phyloP scores from a whole-genome alignment of 2,888 invertebrate genomes.

The Pyrgus malvae region DNA sequence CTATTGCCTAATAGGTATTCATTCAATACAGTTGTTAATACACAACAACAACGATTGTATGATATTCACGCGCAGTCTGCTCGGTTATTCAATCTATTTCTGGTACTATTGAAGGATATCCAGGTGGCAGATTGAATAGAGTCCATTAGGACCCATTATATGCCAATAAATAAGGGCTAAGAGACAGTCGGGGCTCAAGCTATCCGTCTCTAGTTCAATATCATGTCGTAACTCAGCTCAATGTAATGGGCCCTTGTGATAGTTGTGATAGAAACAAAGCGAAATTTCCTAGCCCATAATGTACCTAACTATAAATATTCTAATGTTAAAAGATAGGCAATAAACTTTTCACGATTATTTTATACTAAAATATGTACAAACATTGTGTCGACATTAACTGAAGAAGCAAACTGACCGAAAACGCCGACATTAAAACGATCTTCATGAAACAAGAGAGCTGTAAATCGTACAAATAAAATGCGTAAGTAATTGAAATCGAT shows the following conservation, averaged over 20 bases:
- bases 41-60: too few relatives aligned
- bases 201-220: conserved; percentile 59
- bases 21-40: too few relatives aligned
- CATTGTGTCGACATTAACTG: too few relatives aligned
- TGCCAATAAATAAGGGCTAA: conserved; percentile 75
- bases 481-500: conserved; percentile 3
- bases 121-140: conserved; percentile 78
- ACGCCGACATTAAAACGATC: too few relatives aligned
- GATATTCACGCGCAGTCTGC: too few relatives aligned
- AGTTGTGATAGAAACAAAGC: conserved; percentile 37
- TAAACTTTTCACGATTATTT: too few relatives aligned
- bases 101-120: conserved; percentile 64
- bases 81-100: conserved; percentile 14
- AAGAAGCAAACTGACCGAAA: too few relatives aligned
- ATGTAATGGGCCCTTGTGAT: conserved; percentile 67
- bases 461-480: conserved; percentile 9
- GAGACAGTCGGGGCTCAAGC: conserved; percentile 68
- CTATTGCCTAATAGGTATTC: too few relatives aligned
- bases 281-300: neutral
- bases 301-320: neutral
- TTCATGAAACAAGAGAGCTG: too few relatives aligned
- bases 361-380: too few relatives aligned
- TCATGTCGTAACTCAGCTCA: conserved; percentile 65
- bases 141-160: conserved; percentile 79
- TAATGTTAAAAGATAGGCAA: too few relatives aligned